phyloP scores from a whole-genome alignment of 2,888 invertebrate species.

The Brenthis hecate region DNA sequence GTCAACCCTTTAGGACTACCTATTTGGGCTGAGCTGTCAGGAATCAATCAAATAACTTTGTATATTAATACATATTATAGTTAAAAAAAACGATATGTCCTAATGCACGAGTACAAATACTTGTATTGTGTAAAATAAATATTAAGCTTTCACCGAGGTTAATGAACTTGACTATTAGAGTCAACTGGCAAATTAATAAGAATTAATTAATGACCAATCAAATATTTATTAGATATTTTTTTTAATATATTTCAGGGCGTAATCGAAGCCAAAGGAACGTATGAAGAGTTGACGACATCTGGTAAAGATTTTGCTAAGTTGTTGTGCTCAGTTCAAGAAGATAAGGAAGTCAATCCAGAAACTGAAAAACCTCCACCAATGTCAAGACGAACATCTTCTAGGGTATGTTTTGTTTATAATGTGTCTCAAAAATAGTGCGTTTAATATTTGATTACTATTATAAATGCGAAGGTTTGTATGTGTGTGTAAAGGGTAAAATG shows the following conservation, averaged over 20 bases:
- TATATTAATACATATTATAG: no score
- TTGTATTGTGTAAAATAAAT: no score
- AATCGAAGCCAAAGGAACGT: constrained; percentile 83
- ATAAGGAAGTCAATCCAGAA: constrained; percentile 63
- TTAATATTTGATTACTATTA: background rate
- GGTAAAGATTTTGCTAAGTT: constrained; percentile 84
- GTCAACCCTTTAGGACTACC: no score
- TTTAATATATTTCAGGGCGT: constrained; percentile 64
- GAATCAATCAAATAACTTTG: no score
- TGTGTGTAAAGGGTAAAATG: no score
- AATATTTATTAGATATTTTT: background rate
- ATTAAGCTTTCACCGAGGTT: no score
- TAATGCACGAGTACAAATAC: no score
- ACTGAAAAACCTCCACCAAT: constrained; percentile 60
- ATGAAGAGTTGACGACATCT: constrained; percentile 78
- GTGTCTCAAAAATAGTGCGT: background rate
- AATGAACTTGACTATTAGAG: no score
- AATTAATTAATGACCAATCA: background rate
- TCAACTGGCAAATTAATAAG: no score
- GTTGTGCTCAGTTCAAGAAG: constrained; percentile 73
- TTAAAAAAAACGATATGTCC: no score
- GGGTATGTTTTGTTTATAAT: constrained; percentile 48
- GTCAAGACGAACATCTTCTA: constrained; percentile 68
- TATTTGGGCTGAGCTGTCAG: no score
- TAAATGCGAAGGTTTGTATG: background rate